Evolutionary conservation across 2,888 invertebrate genomes (phyloP).

Genomic region (Pristionchus entomophagus): DNA sequence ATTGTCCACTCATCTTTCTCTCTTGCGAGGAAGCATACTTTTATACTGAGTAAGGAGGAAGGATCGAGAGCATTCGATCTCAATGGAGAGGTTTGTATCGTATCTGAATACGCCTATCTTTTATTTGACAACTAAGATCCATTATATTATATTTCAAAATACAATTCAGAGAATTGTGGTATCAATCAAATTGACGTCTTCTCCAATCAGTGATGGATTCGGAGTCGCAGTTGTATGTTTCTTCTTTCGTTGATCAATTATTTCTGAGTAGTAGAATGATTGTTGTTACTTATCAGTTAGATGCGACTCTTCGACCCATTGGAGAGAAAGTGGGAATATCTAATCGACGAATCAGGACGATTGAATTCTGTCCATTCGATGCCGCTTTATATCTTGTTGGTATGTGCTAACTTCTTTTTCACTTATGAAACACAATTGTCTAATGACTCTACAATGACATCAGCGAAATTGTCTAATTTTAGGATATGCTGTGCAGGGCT

Average conservation of each 20-base stretch:
- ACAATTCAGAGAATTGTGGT: neutral
- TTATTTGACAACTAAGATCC: neutral
- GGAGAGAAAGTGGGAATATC: slow-evolving; percentile 25
- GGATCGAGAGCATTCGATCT: slow-evolving; percentile 43
- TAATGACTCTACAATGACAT: no score
- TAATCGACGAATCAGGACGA: slow-evolving; percentile 22
- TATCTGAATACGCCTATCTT: neutral
- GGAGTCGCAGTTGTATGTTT: slow-evolving; percentile 21
- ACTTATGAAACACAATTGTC: no score
- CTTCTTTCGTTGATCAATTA: neutral
- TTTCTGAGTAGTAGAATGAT: neutral
- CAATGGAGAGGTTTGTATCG: slow-evolving; percentile 14
- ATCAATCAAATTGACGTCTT: neutral
- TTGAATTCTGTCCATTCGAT: slow-evolving; percentile 50
- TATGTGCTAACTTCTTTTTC: slow-evolving; percentile 32
- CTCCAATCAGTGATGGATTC: slow-evolving; percentile 23
- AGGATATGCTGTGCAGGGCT: no score
- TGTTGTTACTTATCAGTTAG: slow-evolving; percentile 5
- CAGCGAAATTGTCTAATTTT: no score
- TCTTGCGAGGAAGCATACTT: neutral
- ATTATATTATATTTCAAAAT: no score
- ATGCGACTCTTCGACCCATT: neutral
- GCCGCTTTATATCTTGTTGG: slow-evolving; percentile 47
- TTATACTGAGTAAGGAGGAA: slow-evolving; percentile 21
- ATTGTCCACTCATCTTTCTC: neutral